A percentile compares a stretch with the other conserved stretches of the same genome.
Evolutionary conservation across 2,888 invertebrate species (phyloP).

Genomic region (Drosophila stalkeri): DNA sequence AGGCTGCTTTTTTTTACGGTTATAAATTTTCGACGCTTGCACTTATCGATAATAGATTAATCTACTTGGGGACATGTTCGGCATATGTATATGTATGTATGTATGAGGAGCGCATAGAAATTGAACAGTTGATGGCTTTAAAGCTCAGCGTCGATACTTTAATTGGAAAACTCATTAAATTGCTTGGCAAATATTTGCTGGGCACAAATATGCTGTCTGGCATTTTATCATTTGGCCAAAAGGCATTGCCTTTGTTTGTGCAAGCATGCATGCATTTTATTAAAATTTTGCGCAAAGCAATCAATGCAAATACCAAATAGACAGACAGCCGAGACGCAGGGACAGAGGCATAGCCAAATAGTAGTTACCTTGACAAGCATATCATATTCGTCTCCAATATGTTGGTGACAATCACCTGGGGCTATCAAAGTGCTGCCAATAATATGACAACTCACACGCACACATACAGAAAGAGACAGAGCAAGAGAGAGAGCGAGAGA

Average conservation of each 20-base stretch:
- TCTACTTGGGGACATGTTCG: conserved; percentile 78
- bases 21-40: conserved; percentile 80
- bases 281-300: conserved; percentile 63
- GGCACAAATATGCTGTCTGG: conserved; percentile 46
- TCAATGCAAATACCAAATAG: conserved; percentile 57
- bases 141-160: conserved; percentile 34
- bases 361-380: conserved; percentile 70
- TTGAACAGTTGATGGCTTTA: conserved; percentile 17
- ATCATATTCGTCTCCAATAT: conserved; percentile 70
- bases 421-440: conserved; percentile 74
- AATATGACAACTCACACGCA: conserved; percentile 54
- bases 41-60: conserved; percentile 83
- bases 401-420: conserved; percentile 73
- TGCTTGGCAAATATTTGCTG: conserved; percentile 58
- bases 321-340: conserved; percentile 20
- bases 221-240: conserved; percentile 42
- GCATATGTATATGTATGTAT: conserved; percentile 54
- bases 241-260: conserved; percentile 55
- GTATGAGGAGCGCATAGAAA: background rate
- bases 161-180: conserved; percentile 53
- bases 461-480: background rate
- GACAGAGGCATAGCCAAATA: conserved; percentile 32
- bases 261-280: conserved; percentile 67
- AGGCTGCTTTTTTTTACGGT: conserved; percentile 73
- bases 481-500: background rate